Evolutionary conservation across 1,140 invertebrate genomes (phyloP).

Genomic region (Leptinotarsa undecemlineata): DNA sequence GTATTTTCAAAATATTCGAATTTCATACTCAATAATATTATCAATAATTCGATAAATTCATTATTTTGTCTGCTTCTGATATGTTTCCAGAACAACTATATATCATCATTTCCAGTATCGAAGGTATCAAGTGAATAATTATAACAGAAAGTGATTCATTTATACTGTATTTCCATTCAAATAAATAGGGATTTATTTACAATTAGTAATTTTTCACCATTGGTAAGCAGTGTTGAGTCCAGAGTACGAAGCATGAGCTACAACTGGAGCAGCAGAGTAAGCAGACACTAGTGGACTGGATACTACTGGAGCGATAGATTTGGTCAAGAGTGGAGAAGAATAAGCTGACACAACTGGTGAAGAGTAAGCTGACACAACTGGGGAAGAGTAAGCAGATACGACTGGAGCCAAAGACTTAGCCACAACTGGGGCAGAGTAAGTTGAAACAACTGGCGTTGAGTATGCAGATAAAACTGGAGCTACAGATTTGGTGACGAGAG

Average conservation of each 20-base stretch:
- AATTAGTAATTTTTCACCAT: neutral
- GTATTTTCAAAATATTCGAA: too few species aligned
- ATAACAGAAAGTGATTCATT: too few species aligned
- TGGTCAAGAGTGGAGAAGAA: constrained; percentile 57
- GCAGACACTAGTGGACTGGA: constrained; percentile 54
- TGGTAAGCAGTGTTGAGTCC: constrained; percentile 1
- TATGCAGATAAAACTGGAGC: neutral
- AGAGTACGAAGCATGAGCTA: constrained; percentile 1
- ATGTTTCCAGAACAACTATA: too few species aligned
- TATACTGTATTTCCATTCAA: too few species aligned
- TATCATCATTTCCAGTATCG: too few species aligned
- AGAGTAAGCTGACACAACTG: constrained; percentile 37
- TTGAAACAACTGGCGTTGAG: neutral
- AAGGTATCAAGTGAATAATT: too few species aligned
- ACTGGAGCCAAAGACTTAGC: neutral
- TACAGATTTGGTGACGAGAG: constrained; percentile 11
- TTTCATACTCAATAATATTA: too few species aligned
- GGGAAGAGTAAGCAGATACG: constrained; percentile 30
- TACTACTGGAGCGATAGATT: constrained; percentile 49
- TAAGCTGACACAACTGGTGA: constrained; percentile 56
- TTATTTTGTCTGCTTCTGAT: too few species aligned
- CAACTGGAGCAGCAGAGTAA: constrained; percentile 51
- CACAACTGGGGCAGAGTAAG: constrained; percentile 5
- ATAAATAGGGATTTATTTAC: too few species aligned
- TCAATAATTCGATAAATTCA: too few species aligned